These are phyloP conservation scores for Agrotis clavis DNA, from an alignment of 2,888 invertebrate genomes.

Conservation along the genomic window DNA sequence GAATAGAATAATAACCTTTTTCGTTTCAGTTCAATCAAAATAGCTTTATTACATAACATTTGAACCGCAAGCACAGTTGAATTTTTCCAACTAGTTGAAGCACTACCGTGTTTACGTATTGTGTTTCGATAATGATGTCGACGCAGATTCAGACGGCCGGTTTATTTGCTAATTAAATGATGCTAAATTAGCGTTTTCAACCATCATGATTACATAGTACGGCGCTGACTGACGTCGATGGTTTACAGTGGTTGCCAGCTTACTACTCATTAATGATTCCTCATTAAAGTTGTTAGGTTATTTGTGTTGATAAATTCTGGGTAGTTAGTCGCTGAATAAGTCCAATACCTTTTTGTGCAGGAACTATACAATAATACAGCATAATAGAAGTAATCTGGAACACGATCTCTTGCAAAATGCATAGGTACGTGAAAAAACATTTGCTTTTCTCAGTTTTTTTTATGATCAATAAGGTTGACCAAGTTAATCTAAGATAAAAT, in stretches of 20 bases:
- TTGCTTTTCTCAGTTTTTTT: too few species aligned
- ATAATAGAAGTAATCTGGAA: too few species aligned
- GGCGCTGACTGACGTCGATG: conserved; percentile 57
- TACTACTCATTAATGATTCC: conserved; percentile 28
- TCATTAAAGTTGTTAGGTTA: conserved; percentile 12
- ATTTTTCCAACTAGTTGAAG: conserved; percentile 8
- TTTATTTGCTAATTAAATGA: conserved; percentile 81
- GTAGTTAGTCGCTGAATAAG: background rate
- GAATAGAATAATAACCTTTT: too few species aligned
- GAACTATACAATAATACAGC: too few species aligned
- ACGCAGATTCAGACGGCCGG: conserved; percentile 46
- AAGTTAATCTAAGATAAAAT: too few species aligned
- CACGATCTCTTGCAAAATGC: too few species aligned
- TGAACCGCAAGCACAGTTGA: background rate
- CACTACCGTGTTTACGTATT: conserved; percentile 38
- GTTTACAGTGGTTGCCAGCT: conserved; percentile 14
- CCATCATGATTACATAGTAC: conserved; percentile 70
- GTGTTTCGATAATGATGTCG: conserved; percentile 53
- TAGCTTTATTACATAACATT: too few species aligned
- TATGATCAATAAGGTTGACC: too few species aligned
- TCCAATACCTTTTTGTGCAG: too few species aligned
- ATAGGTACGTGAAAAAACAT: too few species aligned
- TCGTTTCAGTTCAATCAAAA: too few species aligned
- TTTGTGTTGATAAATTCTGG: background rate
- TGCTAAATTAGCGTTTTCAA: conserved; percentile 80